A percentile compares a stretch with the other conserved stretches of the same genome.
These are phyloP conservation scores for Bos taurus DNA, from an alignment of 2,113 vertebrate genomes.

Conservation along the genomic window DNA sequence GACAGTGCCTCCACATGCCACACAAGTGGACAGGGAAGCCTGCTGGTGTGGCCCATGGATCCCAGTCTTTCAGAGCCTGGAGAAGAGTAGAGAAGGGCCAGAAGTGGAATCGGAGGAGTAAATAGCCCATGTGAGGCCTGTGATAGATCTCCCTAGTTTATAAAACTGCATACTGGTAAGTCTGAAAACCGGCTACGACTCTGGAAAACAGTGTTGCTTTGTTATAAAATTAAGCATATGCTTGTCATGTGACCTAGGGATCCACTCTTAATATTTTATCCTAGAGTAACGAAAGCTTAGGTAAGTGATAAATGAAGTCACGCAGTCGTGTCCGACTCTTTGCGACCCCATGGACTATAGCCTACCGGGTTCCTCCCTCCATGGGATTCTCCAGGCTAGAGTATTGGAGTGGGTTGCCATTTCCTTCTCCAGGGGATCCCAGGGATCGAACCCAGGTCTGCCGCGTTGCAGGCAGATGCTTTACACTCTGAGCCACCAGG, in stretches of 20 bases:
- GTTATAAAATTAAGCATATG: background rate
- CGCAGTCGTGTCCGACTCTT: rapidly evolving
- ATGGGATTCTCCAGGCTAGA: no score
- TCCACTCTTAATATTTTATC: background rate
- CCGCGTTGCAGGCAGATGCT: no score
- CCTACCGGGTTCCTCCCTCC: no score
- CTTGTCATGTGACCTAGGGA: background rate
- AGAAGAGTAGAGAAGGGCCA: background rate
- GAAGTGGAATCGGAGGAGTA: background rate
- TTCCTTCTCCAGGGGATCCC: no score
- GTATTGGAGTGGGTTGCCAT: no score
- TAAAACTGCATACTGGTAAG: background rate
- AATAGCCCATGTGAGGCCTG: background rate
- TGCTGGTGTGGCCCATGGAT: background rate
- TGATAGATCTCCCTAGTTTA: background rate
- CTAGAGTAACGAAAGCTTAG: background rate
- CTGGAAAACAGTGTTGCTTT: background rate
- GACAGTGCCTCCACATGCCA: background rate
- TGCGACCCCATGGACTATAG: no score
- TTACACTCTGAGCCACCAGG: no score
- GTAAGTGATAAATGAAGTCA: no score
- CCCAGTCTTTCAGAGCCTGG: background rate
- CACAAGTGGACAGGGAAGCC: background rate
- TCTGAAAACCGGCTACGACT: background rate
- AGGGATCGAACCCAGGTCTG: rapidly evolving